Base-by-base conservation (phyloP, 2,888 invertebrate species). In the Lasioglossum zephyrum region DNA sequence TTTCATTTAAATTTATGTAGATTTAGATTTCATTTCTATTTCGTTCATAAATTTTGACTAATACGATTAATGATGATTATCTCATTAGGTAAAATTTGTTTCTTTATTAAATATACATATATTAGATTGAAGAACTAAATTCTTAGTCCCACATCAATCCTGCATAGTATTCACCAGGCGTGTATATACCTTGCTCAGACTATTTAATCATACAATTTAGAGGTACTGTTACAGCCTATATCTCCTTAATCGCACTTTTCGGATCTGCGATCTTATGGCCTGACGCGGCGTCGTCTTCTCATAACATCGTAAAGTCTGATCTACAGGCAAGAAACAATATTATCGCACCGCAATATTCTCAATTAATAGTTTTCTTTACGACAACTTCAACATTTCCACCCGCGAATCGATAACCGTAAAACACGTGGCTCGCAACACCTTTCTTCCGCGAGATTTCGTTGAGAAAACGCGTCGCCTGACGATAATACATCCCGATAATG, bases 291-390 rank as follows among this genome's bases (percentile, higher is more conserved):
- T 8, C 39, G 39, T 11, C 69, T 4, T 69, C 22, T 39, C 22
- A 4, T 39, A 18, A 22, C 69, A 22, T 69, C 39, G 22, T 69
- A 69, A 69, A 69, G 69, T 9, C 4, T 22, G 69, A 39, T 69
- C 39, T 39, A 22, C 39, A 39, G 36, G 39, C 69, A 69, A 69
- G 18, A 22, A 39, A 22, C 16, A 22, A 69, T 39, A 22, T 39
- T 36, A 39, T 22, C 39, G 39, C 22, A 69, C 39, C 69, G 1
- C 39, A 39, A n/a, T 69, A 69, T 69, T 22, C 36, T 41, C 69
- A 69, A 69, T 69, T 69, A 69, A 69, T 41, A 69, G 36, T 22
- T 69, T 11, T 11, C 69, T 69, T 69, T 69, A 69, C 39, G 69
- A 9, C 39, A 22, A n/a, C 4, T 39, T 22, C 22, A 39, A 39